These are phyloP conservation scores for Ceryle rudis DNA, from an alignment of 2,797 vertebrate genomes.

Conservation along the genomic window DNA sequence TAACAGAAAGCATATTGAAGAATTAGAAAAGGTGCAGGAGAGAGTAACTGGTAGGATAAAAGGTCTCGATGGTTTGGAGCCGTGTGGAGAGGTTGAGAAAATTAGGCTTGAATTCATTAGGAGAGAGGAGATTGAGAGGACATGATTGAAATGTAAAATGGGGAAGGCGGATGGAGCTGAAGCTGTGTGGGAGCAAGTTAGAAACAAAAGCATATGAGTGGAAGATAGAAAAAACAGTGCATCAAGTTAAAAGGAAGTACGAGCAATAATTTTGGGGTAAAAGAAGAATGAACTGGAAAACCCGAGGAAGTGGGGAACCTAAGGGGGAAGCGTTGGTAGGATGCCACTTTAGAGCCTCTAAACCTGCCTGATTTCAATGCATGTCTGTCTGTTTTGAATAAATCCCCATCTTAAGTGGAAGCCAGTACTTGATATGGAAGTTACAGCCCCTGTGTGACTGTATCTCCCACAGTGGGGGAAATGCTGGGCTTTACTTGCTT, in stretches of 20 bases:
- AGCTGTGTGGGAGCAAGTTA: background rate
- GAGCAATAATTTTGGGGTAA: background rate
- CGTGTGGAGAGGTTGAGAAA: conserved; percentile 33
- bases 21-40: conserved; percentile 32
- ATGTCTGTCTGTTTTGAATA: background rate
- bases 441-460: too few species aligned
- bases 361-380: background rate
- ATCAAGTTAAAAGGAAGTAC: background rate
- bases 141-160: conserved; percentile 38
- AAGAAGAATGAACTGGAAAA: background rate
- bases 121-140: background rate
- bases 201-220: background rate
- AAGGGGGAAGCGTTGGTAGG: background rate
- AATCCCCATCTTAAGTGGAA: background rate
- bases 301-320: background rate
- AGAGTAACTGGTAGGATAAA: conserved; percentile 8
- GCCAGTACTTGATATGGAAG: accelerated
- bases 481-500: background rate
- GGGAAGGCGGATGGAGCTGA: background rate
- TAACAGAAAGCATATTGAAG: conserved; percentile 15
- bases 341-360: background rate
- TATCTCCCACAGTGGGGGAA: background rate
- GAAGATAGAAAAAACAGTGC: background rate
- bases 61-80: background rate
- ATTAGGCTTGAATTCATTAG: conserved; percentile 35